Conservation (phyloP, 2,797 vertebrate genomes). For the Squalus acanthias region DNA sequence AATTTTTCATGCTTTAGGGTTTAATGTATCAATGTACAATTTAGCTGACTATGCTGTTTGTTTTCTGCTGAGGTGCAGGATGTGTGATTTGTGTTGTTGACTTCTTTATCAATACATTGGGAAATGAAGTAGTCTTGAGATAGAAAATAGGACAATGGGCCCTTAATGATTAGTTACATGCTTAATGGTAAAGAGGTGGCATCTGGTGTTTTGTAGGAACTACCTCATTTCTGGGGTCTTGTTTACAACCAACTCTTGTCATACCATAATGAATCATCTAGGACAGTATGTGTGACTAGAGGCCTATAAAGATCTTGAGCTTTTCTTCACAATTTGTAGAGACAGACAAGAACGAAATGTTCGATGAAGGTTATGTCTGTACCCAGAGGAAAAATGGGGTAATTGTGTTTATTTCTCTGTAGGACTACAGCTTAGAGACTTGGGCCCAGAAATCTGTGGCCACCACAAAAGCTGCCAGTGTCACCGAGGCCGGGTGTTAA, state of each 20-base stretch:
- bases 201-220: neutral
- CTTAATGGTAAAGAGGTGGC: neutral
- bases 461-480: no score
- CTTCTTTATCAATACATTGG: neutral
- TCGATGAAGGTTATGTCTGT: neutral
- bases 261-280: neutral
- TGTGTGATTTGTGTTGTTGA: neutral
- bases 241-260: neutral
- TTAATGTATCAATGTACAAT: neutral
- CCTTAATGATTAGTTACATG: neutral
- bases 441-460: no score
- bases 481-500: no score
- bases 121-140: neutral
- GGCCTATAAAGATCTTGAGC: neutral
- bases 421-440: neutral
- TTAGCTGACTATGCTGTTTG: neutral
- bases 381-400: neutral
- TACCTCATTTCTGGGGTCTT: neutral
- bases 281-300: neutral
- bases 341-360: neutral
- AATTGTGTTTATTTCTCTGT: neutral
- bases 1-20: neutral
- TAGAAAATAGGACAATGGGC: neutral
- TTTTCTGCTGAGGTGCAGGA: neutral
- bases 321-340: neutral